Percentiles rank a stretch among this genome's conserved stretches.
These are phyloP conservation scores for Plectrocnemia conspersa DNA, from an alignment of 1,140 invertebrate species.

Conservation along the genomic window DNA sequence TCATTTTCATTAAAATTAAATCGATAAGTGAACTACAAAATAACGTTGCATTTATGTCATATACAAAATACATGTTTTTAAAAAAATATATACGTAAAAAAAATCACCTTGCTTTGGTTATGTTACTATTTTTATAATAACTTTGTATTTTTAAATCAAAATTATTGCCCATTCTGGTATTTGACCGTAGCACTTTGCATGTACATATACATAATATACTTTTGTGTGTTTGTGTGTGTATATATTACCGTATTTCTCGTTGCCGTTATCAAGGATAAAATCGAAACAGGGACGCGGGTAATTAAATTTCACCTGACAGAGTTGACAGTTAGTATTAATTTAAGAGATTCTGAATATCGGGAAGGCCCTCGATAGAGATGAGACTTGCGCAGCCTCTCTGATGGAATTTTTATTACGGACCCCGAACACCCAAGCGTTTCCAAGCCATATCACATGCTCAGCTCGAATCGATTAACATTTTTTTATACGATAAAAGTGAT, in stretches of 20 bases:
- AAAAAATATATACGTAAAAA: too few relatives aligned
- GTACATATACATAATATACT: too few relatives aligned
- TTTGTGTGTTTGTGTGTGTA: too few relatives aligned
- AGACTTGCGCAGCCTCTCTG: slow-evolving; percentile 19
- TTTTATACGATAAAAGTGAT: neutral
- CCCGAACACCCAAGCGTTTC: slow-evolving; percentile 28
- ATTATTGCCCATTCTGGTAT: too few relatives aligned
- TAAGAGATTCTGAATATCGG: slow-evolving; percentile 24
- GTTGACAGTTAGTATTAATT: slow-evolving; percentile 33
- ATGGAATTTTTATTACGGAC: slow-evolving; percentile 32
- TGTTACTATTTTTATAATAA: too few relatives aligned
- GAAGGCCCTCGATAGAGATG: slow-evolving; percentile 13
- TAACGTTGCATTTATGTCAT: too few relatives aligned
- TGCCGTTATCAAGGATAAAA: slow-evolving; percentile 8
- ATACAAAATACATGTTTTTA: too few relatives aligned
- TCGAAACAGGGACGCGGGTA: slow-evolving; percentile 20
- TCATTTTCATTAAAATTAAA: too few relatives aligned
- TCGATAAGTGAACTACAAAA: too few relatives aligned
- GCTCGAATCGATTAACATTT: neutral
- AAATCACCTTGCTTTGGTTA: too few relatives aligned
- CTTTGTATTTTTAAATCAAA: too few relatives aligned
- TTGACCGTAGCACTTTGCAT: too few relatives aligned
- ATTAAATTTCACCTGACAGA: slow-evolving; percentile 25
- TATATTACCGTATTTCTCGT: slow-evolving; percentile 7
- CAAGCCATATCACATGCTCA: slow-evolving; percentile 1